Evolutionary conservation across 2,113 vertebrate genomes (phyloP), one percentile per base, ranked within the genome.

Genomic region (Solea solea): DNA sequence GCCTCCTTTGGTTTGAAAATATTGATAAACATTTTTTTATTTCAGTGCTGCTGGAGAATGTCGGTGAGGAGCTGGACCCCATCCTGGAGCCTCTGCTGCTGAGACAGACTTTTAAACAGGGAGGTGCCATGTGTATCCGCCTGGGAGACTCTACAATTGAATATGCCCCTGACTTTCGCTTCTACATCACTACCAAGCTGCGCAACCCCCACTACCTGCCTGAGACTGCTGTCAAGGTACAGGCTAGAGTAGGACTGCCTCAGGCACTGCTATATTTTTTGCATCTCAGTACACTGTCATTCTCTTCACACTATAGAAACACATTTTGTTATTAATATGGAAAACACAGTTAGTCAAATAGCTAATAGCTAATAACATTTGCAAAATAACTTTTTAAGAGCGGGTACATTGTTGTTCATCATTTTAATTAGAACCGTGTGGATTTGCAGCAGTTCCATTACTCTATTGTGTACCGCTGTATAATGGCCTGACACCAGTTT

Each of bases 151-250:
- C 94, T 6, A 94, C 92, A 21, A 93, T 95, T 1, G 95, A 96
- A 60, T 96, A 96, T 1, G 86, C 94, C 10, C 94, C 93, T 0
- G 94, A 97, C 84, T 97, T 98, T 73, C 93, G 94, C 62, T 96
- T 97, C 85, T 96, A 96, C 64, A 94, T 97, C 64, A 97, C 96
- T 3, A 95, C 96, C 44, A 97, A 97, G 82, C 86, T 97, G 9
- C 92, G 96, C 50, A 98, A 97, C 86, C 96, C 94, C 11, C 95
- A 96, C 76, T 96, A 95, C 86, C 92, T 96, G 63, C 95, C 95
- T 9, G 95, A 96, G 86, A 95, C 93, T 0, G 95, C 95, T 5
- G 94, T 95, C 72, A 96, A 96, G 94, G 95, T 94, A 46, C 45
- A 10, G 53, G 59, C 21, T 45, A 83, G 88, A 14, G 15, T 46